A percentile compares a stretch with the other conserved stretches of the same genome.
phyloP scores from a whole-genome alignment of 2,113 vertebrate genomes.

The Butorides virescens region DNA sequence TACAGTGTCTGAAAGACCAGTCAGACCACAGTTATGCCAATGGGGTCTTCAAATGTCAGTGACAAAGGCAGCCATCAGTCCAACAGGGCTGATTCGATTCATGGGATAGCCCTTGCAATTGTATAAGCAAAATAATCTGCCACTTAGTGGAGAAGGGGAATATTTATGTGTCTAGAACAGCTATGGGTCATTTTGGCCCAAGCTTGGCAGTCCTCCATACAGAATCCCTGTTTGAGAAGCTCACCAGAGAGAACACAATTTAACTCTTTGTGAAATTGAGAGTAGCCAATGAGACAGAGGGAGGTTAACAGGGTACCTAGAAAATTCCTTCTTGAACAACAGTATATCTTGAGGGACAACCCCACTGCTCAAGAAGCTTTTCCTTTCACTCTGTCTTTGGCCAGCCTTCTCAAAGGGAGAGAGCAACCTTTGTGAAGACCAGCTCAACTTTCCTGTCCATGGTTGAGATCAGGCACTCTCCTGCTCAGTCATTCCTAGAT shows the following conservation, averaged over 20 bases:
- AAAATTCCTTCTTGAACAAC: neutral
- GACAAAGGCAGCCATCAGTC: neutral
- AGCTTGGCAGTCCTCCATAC: neutral
- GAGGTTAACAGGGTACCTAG: neutral
- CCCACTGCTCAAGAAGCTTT: neutral
- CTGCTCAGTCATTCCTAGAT: neutral
- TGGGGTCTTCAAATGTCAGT: neutral
- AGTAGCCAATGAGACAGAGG: neutral
- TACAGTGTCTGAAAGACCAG: neutral
- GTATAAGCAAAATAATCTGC: neutral
- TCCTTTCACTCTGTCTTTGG: neutral
- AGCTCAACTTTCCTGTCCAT: neutral
- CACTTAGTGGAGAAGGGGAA: neutral
- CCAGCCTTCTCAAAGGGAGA: neutral
- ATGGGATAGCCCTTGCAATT: neutral
- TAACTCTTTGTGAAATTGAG: neutral
- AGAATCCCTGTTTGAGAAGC: neutral
- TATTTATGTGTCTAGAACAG: neutral
- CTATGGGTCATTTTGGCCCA: neutral
- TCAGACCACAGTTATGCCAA: neutral
- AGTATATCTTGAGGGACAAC: neutral
- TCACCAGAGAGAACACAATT: neutral
- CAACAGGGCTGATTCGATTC: neutral
- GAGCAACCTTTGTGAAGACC: neutral
- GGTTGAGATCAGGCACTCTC: neutral